These are phyloP conservation scores for Equus quagga DNA, from an alignment of 2,113 vertebrate genomes.

Conservation along the genomic window DNA sequence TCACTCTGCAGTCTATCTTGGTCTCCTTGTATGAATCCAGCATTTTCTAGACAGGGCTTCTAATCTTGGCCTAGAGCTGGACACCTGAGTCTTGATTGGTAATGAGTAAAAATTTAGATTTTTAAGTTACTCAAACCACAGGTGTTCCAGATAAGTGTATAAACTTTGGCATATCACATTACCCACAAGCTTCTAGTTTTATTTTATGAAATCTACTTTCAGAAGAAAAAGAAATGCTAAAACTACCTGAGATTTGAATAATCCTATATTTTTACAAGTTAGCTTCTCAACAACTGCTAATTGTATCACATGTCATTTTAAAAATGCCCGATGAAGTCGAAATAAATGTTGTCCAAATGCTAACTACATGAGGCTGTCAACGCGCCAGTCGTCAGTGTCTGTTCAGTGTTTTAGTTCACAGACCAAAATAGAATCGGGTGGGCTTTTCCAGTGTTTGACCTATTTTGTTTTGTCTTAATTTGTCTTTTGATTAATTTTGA, in stretches of 20 bases:
- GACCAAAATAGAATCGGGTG: not conserved
- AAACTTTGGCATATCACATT: no score
- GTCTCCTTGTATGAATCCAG: not conserved
- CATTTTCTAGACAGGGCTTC: not conserved
- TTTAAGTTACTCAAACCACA: not conserved
- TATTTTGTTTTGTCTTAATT: constrained; percentile 25
- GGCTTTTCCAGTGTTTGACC: not conserved
- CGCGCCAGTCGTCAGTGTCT: not conserved
- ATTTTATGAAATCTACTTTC: not conserved
- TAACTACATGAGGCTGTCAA: not conserved
- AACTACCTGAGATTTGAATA: not conserved
- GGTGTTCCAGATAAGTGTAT: not conserved
- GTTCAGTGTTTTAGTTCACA: not conserved
- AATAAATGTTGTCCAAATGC: not conserved
- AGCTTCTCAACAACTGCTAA: not conserved
- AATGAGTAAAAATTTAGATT: not conserved
- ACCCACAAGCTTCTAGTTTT: not conserved
- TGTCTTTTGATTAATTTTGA: not conserved
- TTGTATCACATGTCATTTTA: not conserved
- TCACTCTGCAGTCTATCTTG: not conserved
- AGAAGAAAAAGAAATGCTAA: not conserved
- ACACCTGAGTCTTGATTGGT: not conserved
- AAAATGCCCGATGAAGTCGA: not conserved
- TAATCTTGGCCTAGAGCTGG: not conserved
- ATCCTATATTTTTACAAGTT: not conserved